These are phyloP conservation scores for Hippoglossus hippoglossus DNA, from an alignment of 2,797 vertebrate species.

Conservation along the genomic window DNA sequence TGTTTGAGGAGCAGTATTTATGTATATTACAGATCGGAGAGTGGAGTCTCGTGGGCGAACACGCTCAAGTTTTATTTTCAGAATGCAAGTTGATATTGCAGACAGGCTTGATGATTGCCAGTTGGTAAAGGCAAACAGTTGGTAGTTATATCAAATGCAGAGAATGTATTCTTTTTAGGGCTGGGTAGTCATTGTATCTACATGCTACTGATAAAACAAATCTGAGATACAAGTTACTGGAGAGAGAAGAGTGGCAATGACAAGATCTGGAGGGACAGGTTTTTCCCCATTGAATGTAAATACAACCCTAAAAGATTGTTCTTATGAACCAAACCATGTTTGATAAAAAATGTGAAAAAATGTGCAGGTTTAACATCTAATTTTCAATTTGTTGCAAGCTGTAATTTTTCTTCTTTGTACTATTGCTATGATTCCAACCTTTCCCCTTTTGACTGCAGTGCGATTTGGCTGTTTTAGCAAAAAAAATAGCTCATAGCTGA, in stretches of 20 bases:
- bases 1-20: slow-evolving; percentile 77
- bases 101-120: slow-evolving; percentile 56
- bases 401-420: slow-evolving; percentile 76
- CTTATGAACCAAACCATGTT: slow-evolving; percentile 68
- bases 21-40: slow-evolving; percentile 63
- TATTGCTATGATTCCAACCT: slow-evolving; percentile 73
- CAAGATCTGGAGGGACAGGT: slow-evolving; percentile 31
- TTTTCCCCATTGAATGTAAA: slow-evolving; percentile 83
- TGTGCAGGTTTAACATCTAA: slow-evolving; percentile 70
- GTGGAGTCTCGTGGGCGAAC: slow-evolving; percentile 49
- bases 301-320: slow-evolving; percentile 78
- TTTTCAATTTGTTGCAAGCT: slow-evolving; percentile 72
- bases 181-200: slow-evolving; percentile 68
- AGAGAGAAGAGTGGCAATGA: slow-evolving; percentile 40
- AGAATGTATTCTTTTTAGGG: slow-evolving; percentile 83
- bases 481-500: slow-evolving; percentile 69
- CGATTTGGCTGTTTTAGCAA: slow-evolving; percentile 76
- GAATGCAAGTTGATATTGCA: slow-evolving; percentile 63
- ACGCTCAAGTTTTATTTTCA: slow-evolving; percentile 66
- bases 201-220: slow-evolving; percentile 59
- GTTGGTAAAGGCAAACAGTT: slow-evolving; percentile 71
- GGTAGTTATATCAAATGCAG: slow-evolving; percentile 73
- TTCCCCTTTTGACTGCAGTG: slow-evolving; percentile 71
- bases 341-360: slow-evolving; percentile 74
- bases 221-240: slow-evolving; percentile 36